phyloP scores from a whole-genome alignment of 2,888 invertebrate species.

The Perdita meconis region DNA sequence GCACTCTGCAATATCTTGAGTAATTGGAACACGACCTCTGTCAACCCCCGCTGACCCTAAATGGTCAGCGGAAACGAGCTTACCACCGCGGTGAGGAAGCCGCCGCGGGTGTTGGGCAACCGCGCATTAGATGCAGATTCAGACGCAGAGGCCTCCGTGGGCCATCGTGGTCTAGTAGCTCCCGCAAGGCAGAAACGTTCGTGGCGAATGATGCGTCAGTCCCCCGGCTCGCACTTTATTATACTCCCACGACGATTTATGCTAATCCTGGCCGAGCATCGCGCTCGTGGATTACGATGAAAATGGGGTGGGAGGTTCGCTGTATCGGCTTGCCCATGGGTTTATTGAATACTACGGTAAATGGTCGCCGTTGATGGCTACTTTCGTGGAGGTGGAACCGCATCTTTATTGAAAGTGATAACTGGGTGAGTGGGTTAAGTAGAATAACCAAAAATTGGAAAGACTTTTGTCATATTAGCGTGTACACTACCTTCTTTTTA shows the following conservation, averaged over 20 bases:
- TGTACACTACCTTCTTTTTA: too few relatives aligned
- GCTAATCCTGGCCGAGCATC: constrained; percentile 73
- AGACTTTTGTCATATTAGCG: too few relatives aligned
- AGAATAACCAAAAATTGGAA: too few relatives aligned
- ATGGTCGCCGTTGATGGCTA: neutral
- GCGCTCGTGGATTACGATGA: constrained; percentile 69
- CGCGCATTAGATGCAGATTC: constrained; percentile 47
- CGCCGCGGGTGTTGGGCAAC: constrained; percentile 58
- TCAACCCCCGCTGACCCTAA: constrained; percentile 81
- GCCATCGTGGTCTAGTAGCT: constrained; percentile 31
- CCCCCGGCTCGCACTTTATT: constrained; percentile 68
- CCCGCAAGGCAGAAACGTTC: constrained; percentile 35
- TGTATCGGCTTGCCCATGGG: neutral
- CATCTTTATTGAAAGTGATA: too few relatives aligned
- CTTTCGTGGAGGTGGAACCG: neutral
- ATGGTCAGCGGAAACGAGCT: constrained; percentile 81
- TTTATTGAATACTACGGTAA: neutral
- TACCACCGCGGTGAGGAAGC: constrained; percentile 63
- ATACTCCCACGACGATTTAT: constrained; percentile 81
- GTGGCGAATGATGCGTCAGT: constrained; percentile 36
- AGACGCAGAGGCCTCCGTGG: constrained; percentile 34
- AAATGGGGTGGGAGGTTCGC: constrained; percentile 69
- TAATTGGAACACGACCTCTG: constrained; percentile 83
- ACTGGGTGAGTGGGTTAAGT: too few relatives aligned
- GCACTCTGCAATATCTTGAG: constrained; percentile 76